Percentiles rank a stretch among this genome's conserved stretches.
Conservation (phyloP, 2,797 vertebrate species). For the Rhadinocentrus ornatus region DNA sequence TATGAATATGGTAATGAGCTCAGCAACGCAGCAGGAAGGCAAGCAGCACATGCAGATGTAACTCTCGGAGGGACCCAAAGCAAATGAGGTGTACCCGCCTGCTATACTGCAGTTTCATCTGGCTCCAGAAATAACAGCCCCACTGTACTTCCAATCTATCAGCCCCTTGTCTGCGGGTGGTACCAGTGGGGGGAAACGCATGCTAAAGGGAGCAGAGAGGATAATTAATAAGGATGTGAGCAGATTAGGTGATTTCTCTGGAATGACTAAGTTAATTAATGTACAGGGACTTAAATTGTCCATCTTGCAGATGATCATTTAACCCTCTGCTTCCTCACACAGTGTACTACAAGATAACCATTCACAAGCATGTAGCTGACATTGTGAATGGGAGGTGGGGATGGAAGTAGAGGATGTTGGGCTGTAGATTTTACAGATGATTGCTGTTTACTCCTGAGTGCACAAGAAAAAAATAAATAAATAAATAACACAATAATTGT, state of each 20-base stretch:
- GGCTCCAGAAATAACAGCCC: slow-evolving; percentile 76
- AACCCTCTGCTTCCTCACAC: slow-evolving; percentile 52
- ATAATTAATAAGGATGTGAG: slow-evolving; percentile 71
- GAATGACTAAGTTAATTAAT: slow-evolving; percentile 77
- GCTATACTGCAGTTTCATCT: slow-evolving; percentile 77
- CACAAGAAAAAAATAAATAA: slow-evolving; percentile 9
- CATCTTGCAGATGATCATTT: slow-evolving; percentile 69
- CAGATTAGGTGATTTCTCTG: slow-evolving; percentile 64
- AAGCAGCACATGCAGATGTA: slow-evolving; percentile 74
- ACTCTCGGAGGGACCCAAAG: slow-evolving; percentile 71
- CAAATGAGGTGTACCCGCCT: slow-evolving; percentile 79
- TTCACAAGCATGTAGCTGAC: slow-evolving; percentile 8
- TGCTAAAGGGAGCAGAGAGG: slow-evolving; percentile 55
- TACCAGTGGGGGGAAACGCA: slow-evolving; percentile 64
- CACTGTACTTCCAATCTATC: slow-evolving; percentile 72
- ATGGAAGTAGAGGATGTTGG: slow-evolving; percentile 11
- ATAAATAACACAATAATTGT: slow-evolving; percentile 38
- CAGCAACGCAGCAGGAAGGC: slow-evolving; percentile 64
- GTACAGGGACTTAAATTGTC: slow-evolving; percentile 63
- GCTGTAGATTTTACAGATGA: slow-evolving; percentile 34
- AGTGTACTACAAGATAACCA: slow-evolving; percentile 26
- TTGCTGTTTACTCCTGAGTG: slow-evolving; percentile 55
- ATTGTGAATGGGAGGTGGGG: slow-evolving; percentile 13
- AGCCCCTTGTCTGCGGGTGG: slow-evolving; percentile 64
- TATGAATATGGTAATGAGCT: slow-evolving; percentile 81